A percentile compares a stretch with the other conserved stretches of the same genome.
These are phyloP conservation scores for Drosophila tsacasi DNA, from an alignment of 1,140 invertebrate genomes.

Conservation along the genomic window DNA sequence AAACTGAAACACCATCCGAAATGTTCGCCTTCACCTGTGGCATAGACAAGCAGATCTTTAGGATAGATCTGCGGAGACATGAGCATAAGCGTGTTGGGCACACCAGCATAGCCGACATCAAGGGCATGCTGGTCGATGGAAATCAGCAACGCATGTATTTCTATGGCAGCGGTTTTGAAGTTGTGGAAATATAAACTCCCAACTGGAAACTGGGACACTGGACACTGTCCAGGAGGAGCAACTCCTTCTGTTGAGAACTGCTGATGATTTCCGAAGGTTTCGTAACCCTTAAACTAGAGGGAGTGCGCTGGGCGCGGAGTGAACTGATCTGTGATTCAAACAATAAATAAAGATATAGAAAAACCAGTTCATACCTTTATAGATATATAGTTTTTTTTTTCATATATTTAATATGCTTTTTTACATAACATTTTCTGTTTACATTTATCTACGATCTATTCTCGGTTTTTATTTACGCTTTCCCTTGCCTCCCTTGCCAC, in stretches of 20 bases:
- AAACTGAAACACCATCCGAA: not conserved
- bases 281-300: not conserved
- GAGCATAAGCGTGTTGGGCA: constrained; percentile 30
- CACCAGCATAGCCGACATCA: constrained; percentile 64
- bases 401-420: constrained; percentile 13
- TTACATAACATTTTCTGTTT: constrained; percentile 6
- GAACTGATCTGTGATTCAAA: not conserved
- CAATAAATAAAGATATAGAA: not conserved
- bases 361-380: not conserved
- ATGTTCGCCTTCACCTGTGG: constrained; percentile 58
- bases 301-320: not conserved
- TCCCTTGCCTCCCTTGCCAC: constrained; percentile 35
- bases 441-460: constrained; percentile 12
- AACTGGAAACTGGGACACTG: no score
- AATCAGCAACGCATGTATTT: constrained; percentile 29
- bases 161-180: constrained; percentile 61
- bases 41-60: constrained; percentile 62
- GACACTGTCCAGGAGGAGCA: no score
- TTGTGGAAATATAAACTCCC: constrained; percentile 2
- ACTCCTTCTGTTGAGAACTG: not conserved
- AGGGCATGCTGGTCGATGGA: constrained; percentile 51
- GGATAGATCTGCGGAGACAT: constrained; percentile 32
- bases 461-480: constrained; percentile 17
- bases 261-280: no score
- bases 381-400: not conserved